phyloP scores from a whole-genome alignment of 2,888 invertebrate species.

The Apodemia hepburni region DNA sequence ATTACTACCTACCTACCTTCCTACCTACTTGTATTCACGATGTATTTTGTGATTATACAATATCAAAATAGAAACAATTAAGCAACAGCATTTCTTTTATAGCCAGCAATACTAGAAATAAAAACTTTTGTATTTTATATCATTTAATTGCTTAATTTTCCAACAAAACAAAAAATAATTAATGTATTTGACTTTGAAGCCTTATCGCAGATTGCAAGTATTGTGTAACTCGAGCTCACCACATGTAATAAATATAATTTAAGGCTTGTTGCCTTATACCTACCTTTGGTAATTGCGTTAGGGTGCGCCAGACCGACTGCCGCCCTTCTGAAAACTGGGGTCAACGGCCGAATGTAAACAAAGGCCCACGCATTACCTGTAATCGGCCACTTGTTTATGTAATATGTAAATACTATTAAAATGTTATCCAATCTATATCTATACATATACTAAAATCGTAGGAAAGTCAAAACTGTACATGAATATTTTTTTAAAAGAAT shows the following conservation, averaged over 20 bases:
- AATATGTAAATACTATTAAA: conserved; percentile 9
- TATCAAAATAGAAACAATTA: no score
- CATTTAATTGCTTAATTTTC: neutral
- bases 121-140: no score
- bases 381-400: conserved; percentile 32
- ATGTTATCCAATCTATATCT: neutral
- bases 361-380: conserved; percentile 54
- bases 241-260: conserved; percentile 10
- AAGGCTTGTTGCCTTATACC: neutral
- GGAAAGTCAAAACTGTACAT: no score
- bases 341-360: conserved; percentile 69
- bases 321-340: conserved; percentile 45
- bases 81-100: no score
- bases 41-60: no score
- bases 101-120: neutral
- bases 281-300: conserved; percentile 35
- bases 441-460: no score
- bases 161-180: neutral
- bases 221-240: neutral
- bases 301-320: conserved; percentile 59
- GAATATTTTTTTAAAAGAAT: no score
- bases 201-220: neutral
- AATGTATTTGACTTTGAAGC: neutral
- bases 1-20: no score
- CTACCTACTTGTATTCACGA: no score